These are phyloP conservation scores for Lasioglossum marginatum DNA, from an alignment of 2,888 invertebrate species.

Conservation along the genomic window DNA sequence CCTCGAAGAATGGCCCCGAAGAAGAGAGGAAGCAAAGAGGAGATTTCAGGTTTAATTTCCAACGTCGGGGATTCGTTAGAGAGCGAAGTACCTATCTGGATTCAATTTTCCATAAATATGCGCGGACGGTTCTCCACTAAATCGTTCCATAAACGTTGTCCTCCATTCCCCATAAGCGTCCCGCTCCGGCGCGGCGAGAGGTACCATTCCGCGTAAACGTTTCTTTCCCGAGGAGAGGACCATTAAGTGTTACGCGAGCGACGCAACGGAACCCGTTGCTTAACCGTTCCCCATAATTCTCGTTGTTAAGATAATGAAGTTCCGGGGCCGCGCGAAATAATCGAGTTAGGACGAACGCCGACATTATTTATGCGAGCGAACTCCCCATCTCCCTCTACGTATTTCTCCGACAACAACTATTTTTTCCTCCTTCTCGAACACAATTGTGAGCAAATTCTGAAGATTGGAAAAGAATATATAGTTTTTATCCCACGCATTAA, in stretches of 20 bases:
- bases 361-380: conserved; percentile 52
- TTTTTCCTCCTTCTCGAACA: not conserved
- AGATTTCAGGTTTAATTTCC: not conserved
- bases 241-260: conserved; percentile 42
- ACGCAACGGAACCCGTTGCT: conserved; percentile 35
- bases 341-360: conserved; percentile 49
- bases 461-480: too few relatives aligned
- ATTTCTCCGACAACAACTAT: conserved; percentile 13
- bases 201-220: conserved; percentile 8
- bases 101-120: conserved; percentile 10
- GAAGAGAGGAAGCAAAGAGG: not conserved
- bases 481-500: not conserved
- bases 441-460: too few relatives aligned
- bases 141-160: conserved; percentile 13
- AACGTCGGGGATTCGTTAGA: not conserved
- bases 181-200: not conserved
- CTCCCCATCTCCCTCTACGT: conserved; percentile 1
- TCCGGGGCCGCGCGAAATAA: conserved; percentile 35
- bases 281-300: conserved; percentile 51
- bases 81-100: not conserved
- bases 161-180: not conserved
- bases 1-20: not conserved
- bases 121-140: not conserved
- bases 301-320: conserved; percentile 57
- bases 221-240: conserved; percentile 17